phyloP scores from a whole-genome alignment of 2,888 invertebrate genomes.

The Lampropteryx suffumata region DNA sequence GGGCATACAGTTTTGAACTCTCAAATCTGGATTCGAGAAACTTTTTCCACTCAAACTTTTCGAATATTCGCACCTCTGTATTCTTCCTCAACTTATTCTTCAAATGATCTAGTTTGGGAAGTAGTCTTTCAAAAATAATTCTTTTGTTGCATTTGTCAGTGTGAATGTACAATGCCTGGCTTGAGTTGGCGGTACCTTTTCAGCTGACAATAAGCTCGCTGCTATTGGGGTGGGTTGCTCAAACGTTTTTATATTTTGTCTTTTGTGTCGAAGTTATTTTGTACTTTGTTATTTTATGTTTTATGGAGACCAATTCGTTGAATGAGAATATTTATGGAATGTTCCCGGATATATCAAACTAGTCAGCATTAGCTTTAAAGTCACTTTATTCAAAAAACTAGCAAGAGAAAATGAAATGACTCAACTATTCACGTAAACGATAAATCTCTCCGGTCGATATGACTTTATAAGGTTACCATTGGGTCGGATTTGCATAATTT shows the following conservation, averaged over 20 bases:
- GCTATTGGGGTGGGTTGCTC: constrained; percentile 41
- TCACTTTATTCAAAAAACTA: too few species aligned
- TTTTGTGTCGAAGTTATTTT: constrained; percentile 24
- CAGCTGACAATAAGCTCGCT: constrained; percentile 47
- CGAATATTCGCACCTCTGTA: constrained; percentile 71
- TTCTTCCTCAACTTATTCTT: constrained; percentile 68
- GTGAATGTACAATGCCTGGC: constrained; percentile 66
- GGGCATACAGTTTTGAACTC: constrained; percentile 58
- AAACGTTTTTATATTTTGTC: constrained; percentile 34
- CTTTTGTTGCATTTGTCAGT: constrained; percentile 67
- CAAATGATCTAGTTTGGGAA: constrained; percentile 78
- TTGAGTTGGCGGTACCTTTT: constrained; percentile 40
- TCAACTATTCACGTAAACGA: constrained; percentile 52
- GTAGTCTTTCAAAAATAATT: constrained; percentile 74
- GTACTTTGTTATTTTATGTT: neutral
- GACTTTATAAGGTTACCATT: constrained; percentile 35
- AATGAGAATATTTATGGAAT: neutral
- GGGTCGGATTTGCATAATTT: constrained; percentile 62
- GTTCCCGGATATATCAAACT: too few species aligned
- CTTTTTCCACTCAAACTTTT: constrained; percentile 81
- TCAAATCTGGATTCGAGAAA: constrained; percentile 64
- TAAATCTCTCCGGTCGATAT: constrained; percentile 63
- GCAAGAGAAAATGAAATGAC: too few species aligned
- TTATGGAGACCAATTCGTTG: neutral
- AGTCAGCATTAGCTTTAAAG: too few species aligned